phyloP scores from a whole-genome alignment of 2,113 vertebrate species.

The Micronycteris hirsuta region DNA sequence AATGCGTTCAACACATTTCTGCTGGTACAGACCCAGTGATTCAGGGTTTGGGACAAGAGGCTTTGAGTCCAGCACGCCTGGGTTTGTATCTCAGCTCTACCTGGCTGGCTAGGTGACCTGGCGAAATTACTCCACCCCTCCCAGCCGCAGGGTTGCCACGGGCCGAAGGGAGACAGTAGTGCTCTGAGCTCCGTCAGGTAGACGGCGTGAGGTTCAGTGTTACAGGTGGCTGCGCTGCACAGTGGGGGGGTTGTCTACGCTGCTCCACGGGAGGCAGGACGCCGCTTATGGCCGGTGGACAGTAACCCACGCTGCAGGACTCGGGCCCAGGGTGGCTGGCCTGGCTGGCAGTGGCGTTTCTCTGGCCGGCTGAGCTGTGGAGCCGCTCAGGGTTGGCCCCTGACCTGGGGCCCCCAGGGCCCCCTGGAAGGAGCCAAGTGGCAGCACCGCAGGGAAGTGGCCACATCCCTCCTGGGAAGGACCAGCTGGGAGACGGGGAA shows the following conservation, averaged over 20 bases:
- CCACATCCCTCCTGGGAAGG: background rate
- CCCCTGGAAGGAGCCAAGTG: background rate
- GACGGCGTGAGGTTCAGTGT: background rate
- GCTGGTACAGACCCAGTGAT: background rate
- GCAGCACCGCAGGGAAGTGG: rapidly evolving
- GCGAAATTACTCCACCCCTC: background rate
- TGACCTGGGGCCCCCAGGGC: rapidly evolving
- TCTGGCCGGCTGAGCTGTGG: background rate
- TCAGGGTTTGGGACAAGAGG: background rate
- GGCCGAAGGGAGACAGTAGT: background rate
- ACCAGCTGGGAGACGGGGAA: background rate
- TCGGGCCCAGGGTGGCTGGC: background rate
- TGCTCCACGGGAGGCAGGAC: background rate
- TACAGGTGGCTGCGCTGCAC: too few relatives aligned
- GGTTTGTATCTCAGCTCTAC: background rate
- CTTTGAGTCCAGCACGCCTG: background rate
- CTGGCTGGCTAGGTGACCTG: background rate
- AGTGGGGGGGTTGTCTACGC: too few relatives aligned
- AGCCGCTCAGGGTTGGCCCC: background rate
- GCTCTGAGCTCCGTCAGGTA: background rate
- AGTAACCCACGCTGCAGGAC: background rate
- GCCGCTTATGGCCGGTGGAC: background rate
- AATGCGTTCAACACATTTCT: rapidly evolving
- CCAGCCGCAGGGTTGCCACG: background rate
- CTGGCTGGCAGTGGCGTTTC: rapidly evolving